phyloP scores from a whole-genome alignment of 2,888 invertebrate species.

The Patella caerulea region DNA sequence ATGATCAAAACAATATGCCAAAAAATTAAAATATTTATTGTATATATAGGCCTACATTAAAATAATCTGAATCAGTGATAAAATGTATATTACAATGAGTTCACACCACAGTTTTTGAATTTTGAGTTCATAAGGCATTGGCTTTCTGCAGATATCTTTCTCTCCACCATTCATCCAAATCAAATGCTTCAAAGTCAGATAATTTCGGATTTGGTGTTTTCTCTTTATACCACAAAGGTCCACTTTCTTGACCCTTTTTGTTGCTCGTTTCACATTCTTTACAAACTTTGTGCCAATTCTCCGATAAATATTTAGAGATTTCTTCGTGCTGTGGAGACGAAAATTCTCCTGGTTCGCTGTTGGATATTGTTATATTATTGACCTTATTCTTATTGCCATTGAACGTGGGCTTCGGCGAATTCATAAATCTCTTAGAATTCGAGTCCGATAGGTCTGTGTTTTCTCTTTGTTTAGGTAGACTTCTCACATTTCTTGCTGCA shows the following conservation, averaged over 20 bases:
- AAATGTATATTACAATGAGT: no score
- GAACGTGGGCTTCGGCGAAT: not conserved
- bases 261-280: not conserved
- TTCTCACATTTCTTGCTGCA: not conserved
- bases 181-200: not conserved
- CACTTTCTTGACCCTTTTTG: not conserved
- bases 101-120: no score
- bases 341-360: not conserved
- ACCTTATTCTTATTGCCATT: not conserved
- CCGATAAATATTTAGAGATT: not conserved
- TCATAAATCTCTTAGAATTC: not conserved
- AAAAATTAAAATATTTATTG: no score
- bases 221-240: conserved; percentile 1
- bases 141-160: not conserved
- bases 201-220: conserved; percentile 3
- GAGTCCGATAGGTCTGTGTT: not conserved
- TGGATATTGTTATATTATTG: not conserved
- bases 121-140: not conserved
- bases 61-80: no score
- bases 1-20: no score
- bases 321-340: not conserved
- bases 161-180: not conserved
- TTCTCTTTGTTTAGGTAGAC: conserved; percentile 6
- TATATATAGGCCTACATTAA: no score
- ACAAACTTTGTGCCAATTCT: not conserved